These are phyloP conservation scores for Macrochelys suwanniensis DNA, from an alignment of 2,797 vertebrate genomes.

Conservation along the genomic window DNA sequence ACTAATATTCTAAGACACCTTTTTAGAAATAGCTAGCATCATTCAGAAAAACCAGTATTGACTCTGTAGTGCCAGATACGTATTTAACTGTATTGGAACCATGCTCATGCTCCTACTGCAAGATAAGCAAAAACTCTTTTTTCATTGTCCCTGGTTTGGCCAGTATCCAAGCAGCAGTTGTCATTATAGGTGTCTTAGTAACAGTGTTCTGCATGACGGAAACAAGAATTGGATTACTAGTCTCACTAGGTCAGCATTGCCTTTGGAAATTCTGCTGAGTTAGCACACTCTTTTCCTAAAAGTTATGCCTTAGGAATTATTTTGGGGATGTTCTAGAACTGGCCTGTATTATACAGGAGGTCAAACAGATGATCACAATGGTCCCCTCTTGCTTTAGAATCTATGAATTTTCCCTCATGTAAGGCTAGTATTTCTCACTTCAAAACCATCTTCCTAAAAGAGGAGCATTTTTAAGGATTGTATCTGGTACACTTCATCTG, in stretches of 20 bases:
- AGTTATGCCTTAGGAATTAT: neutral
- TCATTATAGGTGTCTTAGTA: neutral
- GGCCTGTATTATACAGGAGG: neutral
- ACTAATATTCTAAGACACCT: neutral
- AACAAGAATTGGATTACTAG: neutral
- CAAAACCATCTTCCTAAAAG: neutral
- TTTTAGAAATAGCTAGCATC: neutral
- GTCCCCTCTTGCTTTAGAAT: neutral
- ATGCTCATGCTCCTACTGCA: accelerated
- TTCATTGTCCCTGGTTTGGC: neutral
- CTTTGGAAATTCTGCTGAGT: neutral
- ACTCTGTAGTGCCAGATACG: neutral
- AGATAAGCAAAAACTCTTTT: accelerated
- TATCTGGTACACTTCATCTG: neutral
- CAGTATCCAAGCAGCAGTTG: neutral
- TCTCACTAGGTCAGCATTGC: too few species aligned
- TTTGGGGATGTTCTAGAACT: neutral
- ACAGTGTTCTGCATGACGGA: neutral
- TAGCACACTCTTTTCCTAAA: neutral
- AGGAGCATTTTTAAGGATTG: neutral
- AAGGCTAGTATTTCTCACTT: neutral
- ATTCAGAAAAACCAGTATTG: neutral
- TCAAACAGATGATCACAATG: neutral
- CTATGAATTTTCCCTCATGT: neutral
- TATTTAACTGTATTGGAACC: neutral